phyloP scores from a whole-genome alignment of 2,113 vertebrate genomes.

The Phodopus roborovskii region DNA sequence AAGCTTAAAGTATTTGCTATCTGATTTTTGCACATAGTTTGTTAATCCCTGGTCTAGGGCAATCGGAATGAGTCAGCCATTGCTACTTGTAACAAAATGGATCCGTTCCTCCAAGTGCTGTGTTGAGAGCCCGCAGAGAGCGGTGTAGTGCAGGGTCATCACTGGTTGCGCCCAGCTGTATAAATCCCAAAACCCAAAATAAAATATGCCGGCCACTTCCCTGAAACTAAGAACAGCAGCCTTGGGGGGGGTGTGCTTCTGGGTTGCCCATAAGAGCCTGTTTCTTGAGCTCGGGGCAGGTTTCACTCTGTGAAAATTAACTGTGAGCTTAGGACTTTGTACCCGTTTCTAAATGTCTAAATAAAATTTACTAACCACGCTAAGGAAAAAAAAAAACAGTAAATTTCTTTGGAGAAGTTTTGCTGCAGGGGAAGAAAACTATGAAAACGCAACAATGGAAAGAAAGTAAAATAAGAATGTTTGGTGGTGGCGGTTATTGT shows the following conservation, averaged over 20 bases:
- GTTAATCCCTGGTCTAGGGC: background rate
- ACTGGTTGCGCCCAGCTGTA: background rate
- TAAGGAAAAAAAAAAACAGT: background rate
- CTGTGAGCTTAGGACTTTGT: background rate
- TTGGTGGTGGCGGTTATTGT: background rate
- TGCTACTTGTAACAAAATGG: background rate
- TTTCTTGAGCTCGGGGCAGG: conserved; percentile 10
- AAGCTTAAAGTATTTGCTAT: conserved; percentile 28
- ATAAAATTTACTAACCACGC: background rate
- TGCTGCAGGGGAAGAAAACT: background rate
- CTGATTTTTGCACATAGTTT: background rate
- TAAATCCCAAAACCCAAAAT: conserved; percentile 20
- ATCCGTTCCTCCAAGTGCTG: conserved; percentile 3
- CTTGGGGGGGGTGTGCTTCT: background rate
- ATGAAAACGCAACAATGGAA: background rate
- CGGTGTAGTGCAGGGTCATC: background rate
- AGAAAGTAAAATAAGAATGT: background rate
- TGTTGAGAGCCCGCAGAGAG: background rate
- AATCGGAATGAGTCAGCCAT: background rate
- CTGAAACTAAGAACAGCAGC: background rate
- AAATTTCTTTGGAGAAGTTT: conserved; percentile 3
- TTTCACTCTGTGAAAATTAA: conserved; percentile 13
- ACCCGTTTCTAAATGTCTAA: background rate
- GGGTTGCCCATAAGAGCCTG: background rate
- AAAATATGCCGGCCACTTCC: background rate